phyloP scores from a whole-genome alignment of 1,140 invertebrate species.

The Stratiolaelaps scimitus region DNA sequence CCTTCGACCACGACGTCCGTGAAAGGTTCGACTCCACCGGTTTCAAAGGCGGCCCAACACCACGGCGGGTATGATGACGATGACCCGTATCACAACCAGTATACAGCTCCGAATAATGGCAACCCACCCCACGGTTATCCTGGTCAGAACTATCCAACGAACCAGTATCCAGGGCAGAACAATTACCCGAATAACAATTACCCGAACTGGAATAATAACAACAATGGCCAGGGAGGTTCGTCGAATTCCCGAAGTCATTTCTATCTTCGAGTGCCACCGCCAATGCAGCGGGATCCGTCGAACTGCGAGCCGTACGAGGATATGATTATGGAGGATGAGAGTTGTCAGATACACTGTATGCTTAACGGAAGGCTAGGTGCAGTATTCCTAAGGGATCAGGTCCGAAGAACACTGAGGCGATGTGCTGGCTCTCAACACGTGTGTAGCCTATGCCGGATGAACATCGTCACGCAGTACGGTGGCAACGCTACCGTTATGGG shows the following conservation, averaged over 20 bases:
- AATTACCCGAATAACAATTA: not conserved
- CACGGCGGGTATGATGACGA: too few species aligned
- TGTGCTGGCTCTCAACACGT: not conserved
- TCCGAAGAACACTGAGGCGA: not conserved
- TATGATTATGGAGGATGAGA: not conserved
- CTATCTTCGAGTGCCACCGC: not conserved
- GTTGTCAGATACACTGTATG: constrained; percentile 6
- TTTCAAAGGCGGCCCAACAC: not conserved
- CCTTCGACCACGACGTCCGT: too few species aligned
- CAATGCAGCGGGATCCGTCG: not conserved
- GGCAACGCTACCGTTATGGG: too few species aligned
- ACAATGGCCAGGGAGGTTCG: not conserved
- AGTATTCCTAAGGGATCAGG: constrained; percentile 8
- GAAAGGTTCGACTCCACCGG: too few species aligned
- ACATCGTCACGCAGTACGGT: not conserved
- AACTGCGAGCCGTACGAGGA: constrained; percentile 1
- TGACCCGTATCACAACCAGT: too few species aligned
- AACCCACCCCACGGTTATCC: too few species aligned
- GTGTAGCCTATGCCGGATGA: constrained; percentile 2
- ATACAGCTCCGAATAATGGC: too few species aligned
- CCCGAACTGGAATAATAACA: not conserved
- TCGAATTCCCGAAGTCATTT: constrained; percentile 1
- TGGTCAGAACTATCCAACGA: too few species aligned
- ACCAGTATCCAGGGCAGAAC: constrained; percentile 3
- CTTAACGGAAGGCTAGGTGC: not conserved